Conservation (phyloP, 2,888 invertebrate species). For the Pherbina coryleti region DNA sequence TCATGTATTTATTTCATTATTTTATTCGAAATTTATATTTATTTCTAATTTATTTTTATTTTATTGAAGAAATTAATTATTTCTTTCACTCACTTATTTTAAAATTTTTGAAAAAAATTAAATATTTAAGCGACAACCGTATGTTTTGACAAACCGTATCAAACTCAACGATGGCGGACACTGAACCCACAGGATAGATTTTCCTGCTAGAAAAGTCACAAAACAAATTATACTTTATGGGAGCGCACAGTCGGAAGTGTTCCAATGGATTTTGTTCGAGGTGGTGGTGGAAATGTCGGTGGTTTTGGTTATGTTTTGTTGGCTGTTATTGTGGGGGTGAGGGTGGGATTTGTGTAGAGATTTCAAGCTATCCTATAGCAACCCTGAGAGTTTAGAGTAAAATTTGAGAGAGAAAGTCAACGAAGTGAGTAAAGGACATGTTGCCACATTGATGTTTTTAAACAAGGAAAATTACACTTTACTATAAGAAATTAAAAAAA, state of each 20-base stretch:
- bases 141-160: slow-evolving; percentile 57
- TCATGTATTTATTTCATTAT: background rate
- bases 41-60: background rate
- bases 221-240: slow-evolving; percentile 12
- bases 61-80: background rate
- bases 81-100: background rate
- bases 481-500: no score
- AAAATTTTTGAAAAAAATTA: background rate
- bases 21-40: background rate
- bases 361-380: slow-evolving; percentile 20
- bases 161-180: slow-evolving; percentile 61
- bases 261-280: slow-evolving; percentile 12
- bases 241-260: slow-evolving; percentile 19
- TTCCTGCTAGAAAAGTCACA: slow-evolving; percentile 35
- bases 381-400: slow-evolving; percentile 1
- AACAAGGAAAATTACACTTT: background rate
- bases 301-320: slow-evolving; percentile 9
- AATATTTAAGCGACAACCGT: slow-evolving; percentile 47
- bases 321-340: background rate
- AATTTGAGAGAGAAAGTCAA: background rate
- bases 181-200: slow-evolving; percentile 55
- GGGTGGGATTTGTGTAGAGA: slow-evolving; percentile 31
- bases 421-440: background rate
- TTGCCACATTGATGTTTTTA: slow-evolving; percentile 14
- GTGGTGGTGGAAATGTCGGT: slow-evolving; percentile 1